These are phyloP conservation scores for Therioaphis trifolii DNA, from an alignment of 2,888 invertebrate genomes.

Conservation along the genomic window DNA sequence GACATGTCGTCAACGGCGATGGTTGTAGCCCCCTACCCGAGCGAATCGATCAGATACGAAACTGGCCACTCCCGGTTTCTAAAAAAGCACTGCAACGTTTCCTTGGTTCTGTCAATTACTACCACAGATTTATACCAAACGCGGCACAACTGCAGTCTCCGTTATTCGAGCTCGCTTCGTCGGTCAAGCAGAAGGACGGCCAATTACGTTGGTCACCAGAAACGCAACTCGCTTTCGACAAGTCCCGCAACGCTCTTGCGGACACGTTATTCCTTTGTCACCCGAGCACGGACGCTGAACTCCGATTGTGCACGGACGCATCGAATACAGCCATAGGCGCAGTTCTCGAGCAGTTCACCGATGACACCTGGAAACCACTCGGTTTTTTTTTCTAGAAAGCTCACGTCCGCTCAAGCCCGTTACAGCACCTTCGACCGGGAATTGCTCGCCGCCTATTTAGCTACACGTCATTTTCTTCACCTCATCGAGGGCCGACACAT, in stretches of 20 bases:
- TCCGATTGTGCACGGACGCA: too few relatives aligned
- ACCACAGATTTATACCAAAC: slow-evolving; percentile 67
- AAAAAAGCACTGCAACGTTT: slow-evolving; percentile 59
- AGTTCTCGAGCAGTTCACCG: too few relatives aligned
- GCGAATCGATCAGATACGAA: slow-evolving; percentile 67
- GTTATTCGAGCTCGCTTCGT: background rate
- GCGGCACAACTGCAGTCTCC: slow-evolving; percentile 64
- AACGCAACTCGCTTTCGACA: background rate
- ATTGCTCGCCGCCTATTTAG: slow-evolving; percentile 56
- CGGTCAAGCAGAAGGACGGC: background rate
- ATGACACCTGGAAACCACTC: too few relatives aligned
- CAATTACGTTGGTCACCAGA: background rate
- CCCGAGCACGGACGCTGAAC: too few relatives aligned
- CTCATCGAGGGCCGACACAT: slow-evolving; percentile 59
- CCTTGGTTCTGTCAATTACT: slow-evolving; percentile 63
- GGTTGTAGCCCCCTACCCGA: slow-evolving; percentile 67
- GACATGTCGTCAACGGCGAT: slow-evolving; percentile 64
- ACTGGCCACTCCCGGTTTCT: slow-evolving; percentile 64
- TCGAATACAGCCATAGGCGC: too few relatives aligned
- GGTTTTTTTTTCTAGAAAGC: too few relatives aligned
- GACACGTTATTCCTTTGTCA: background rate
- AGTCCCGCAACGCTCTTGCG: background rate
- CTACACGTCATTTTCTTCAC: slow-evolving; percentile 51
- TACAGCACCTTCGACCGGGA: slow-evolving; percentile 31
- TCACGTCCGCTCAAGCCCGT: too few relatives aligned